A percentile compares a stretch with the other conserved stretches of the same genome.
Evolutionary conservation across 2,888 invertebrate species (phyloP).

Genomic region (Bhutanitis thaidina): DNA sequence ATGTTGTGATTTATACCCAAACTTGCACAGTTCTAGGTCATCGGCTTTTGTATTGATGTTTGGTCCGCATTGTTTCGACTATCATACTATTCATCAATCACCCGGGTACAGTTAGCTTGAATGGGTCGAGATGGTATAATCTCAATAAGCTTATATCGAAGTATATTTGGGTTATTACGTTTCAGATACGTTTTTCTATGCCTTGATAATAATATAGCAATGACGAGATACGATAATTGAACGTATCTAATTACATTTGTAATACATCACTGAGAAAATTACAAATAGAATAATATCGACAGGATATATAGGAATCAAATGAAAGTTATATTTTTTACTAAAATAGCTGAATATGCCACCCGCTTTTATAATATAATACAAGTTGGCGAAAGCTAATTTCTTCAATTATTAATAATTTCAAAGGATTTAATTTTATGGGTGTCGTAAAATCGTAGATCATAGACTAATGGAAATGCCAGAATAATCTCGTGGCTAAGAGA

Average conservation of each 20-base stretch:
- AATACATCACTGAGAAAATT: not conserved
- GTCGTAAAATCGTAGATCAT: no score
- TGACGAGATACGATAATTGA: not conserved
- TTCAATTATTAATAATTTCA: no score
- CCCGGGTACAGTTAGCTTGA: slow-evolving; percentile 44
- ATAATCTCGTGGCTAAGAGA: no score
- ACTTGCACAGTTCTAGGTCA: slow-evolving; percentile 47
- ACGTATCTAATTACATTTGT: not conserved
- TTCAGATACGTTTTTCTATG: slow-evolving; percentile 12
- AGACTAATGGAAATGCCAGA: no score
- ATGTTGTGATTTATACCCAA: slow-evolving; percentile 58
- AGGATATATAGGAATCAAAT: no score
- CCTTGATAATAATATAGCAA: slow-evolving; percentile 8
- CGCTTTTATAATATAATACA: no score
- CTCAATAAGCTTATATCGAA: slow-evolving; percentile 24
- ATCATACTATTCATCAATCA: slow-evolving; percentile 65
- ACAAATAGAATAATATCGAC: no score
- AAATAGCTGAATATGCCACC: no score
- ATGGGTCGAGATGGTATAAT: slow-evolving; percentile 25
- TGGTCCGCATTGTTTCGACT: slow-evolving; percentile 56
- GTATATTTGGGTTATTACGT: slow-evolving; percentile 27
- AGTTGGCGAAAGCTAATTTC: no score
- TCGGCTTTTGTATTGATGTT: slow-evolving; percentile 50
- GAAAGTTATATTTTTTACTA: no score
- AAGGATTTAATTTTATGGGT: no score